A percentile compares a stretch with the other conserved stretches of the same genome.
Conservation (phyloP, 2,888 invertebrate species). For the Drosophila paranaensis region DNA sequence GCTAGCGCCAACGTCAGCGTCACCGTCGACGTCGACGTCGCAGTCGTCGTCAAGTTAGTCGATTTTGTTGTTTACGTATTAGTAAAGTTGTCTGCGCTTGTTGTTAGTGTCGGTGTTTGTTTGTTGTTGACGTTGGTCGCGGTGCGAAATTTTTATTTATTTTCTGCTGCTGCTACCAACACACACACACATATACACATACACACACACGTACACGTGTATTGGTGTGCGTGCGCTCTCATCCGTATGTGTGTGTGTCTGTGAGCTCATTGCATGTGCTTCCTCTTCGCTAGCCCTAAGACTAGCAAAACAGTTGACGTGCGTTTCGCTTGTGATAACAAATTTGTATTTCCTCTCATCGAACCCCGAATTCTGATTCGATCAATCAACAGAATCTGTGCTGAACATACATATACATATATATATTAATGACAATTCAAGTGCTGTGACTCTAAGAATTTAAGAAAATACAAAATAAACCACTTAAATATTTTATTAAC, state of each 20-base stretch:
- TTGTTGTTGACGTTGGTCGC: conserved; percentile 80
- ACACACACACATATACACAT: conserved; percentile 23
- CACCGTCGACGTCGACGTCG: conserved; percentile 32
- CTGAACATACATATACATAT: conserved; percentile 29
- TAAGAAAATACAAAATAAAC: conserved; percentile 1
- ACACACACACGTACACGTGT: conserved; percentile 3
- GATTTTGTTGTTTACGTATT: conserved; percentile 71
- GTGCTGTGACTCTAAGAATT: conserved; percentile 57
- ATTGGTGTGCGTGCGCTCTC: conserved; percentile 8
- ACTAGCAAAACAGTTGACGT: conserved; percentile 57
- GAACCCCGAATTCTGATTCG: conserved; percentile 22
- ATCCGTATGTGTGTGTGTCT: conserved; percentile 13
- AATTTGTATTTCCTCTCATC: conserved; percentile 40
- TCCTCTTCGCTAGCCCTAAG: conserved; percentile 54
- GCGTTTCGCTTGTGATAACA: conserved; percentile 72
- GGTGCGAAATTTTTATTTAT: conserved; percentile 80
- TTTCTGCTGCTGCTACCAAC: conserved; percentile 52
- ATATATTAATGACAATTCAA: conserved; percentile 27
- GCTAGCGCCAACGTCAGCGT: conserved; percentile 32
- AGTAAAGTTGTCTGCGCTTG: conserved; percentile 67
- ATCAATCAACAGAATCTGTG: conserved; percentile 19
- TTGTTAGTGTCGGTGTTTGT: conserved; percentile 77
- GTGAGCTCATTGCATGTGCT: conserved; percentile 55
- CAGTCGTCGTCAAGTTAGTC: conserved; percentile 52
- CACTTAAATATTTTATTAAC: too few species aligned